These are phyloP conservation scores for Liodrosophila aerea DNA, from an alignment of 2,888 invertebrate genomes.

Conservation along the genomic window DNA sequence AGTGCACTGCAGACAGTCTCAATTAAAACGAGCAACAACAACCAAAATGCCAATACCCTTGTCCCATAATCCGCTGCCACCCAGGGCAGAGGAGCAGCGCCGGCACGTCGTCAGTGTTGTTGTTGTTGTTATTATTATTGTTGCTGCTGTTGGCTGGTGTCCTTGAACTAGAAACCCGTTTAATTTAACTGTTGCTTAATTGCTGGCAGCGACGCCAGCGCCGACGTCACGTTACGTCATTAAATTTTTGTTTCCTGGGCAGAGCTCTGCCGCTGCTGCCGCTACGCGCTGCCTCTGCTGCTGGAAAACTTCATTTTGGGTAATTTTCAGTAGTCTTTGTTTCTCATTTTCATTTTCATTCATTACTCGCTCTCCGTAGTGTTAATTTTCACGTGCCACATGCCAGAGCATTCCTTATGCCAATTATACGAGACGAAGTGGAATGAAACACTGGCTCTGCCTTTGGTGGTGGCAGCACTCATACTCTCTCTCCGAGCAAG, in stretches of 20 bases:
- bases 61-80: slow-evolving; percentile 14
- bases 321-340: slow-evolving; percentile 72
- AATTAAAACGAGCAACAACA: slow-evolving; percentile 60
- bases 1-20: slow-evolving; percentile 32
- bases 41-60: slow-evolving; percentile 29
- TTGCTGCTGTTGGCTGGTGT: slow-evolving; percentile 58
- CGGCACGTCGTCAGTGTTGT: slow-evolving; percentile 27
- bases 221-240: slow-evolving; percentile 65
- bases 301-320: slow-evolving; percentile 75
- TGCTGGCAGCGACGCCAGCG: slow-evolving; percentile 71
- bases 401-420: slow-evolving; percentile 55
- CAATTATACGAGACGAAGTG: slow-evolving; percentile 57
- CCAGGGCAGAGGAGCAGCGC: slow-evolving; percentile 32
- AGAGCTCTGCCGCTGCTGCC: slow-evolving; percentile 9
- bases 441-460: slow-evolving; percentile 35
- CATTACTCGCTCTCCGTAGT: slow-evolving; percentile 62
- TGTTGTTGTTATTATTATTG: slow-evolving; percentile 42
- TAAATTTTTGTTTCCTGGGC: slow-evolving; percentile 52
- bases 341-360: slow-evolving; percentile 74
- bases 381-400: slow-evolving; percentile 69
- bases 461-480: slow-evolving; percentile 3
- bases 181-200: slow-evolving; percentile 81
- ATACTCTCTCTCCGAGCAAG: slow-evolving; percentile 26
- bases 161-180: slow-evolving; percentile 82
- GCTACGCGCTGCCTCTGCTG: slow-evolving; percentile 25